phyloP scores from a whole-genome alignment of 2,888 invertebrate genomes.

The Cordilura impudica region DNA sequence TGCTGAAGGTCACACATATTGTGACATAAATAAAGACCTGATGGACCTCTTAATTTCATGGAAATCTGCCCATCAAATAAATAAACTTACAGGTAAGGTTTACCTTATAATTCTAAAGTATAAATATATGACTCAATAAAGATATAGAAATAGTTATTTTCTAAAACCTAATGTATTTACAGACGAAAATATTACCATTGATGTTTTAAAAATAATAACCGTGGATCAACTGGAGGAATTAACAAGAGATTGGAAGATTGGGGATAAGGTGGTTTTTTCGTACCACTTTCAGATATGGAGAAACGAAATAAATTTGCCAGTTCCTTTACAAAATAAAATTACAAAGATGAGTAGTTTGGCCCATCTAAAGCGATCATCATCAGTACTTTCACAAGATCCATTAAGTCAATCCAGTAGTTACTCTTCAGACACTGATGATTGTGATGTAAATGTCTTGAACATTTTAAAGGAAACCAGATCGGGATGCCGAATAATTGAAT shows the following conservation, averaged over 20 bases:
- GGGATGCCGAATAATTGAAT: background rate
- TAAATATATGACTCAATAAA: too few species aligned
- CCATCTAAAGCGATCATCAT: background rate
- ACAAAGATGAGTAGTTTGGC: too few species aligned
- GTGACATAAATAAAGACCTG: too few species aligned
- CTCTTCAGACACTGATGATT: background rate
- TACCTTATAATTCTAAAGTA: too few species aligned
- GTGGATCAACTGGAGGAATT: background rate
- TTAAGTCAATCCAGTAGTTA: background rate
- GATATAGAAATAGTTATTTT: too few species aligned
- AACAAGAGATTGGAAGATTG: constrained; percentile 12
- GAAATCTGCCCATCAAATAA: too few species aligned
- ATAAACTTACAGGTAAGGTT: too few species aligned
- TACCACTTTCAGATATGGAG: constrained; percentile 31
- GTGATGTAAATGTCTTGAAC: background rate
- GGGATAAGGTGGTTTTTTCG: constrained; percentile 4
- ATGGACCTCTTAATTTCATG: too few species aligned
- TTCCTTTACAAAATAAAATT: too few species aligned
- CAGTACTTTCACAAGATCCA: background rate
- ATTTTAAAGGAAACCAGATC: background rate
- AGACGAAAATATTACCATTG: too few species aligned
- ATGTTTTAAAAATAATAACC: constrained; percentile 1
- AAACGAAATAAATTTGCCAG: constrained; percentile 1
- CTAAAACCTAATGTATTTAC: too few species aligned
- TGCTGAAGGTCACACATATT: too few species aligned